Evolutionary conservation across 2,888 invertebrate species (phyloP), one percentile per base, ranked within the genome.

Genomic region (Artemia sp.): DNA sequence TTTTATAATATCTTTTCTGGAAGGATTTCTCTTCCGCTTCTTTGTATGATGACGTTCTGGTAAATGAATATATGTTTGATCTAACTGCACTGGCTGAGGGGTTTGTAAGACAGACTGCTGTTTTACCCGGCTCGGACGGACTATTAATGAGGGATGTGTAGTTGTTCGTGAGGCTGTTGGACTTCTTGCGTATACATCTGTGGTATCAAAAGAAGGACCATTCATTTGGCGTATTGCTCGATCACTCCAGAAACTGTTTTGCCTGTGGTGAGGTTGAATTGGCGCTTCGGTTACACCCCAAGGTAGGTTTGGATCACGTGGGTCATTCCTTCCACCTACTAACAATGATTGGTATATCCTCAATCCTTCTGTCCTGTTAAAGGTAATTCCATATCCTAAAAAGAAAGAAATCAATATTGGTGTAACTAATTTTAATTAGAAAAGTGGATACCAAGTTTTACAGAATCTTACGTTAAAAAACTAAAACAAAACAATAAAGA

Each of bases 271-370:
- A 10, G 71, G 71, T 24, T 69, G 69, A 51, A 70, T 66, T n/a
- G 69, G 69, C 9, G 71, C n/a, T 12, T 67, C 71, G 14, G 71
- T 71, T 12, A 51, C 53, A 12, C 12, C 52, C 66, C 51, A 51
- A n/a, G 71, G 66, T 51, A 70, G 72, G 24, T 74, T 72, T 12
- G 74, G 70, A 64, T 73, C 72, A 64, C 70, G 71, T 24, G 75
- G 75, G 52, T 75, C 74, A 58, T 74, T 74, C 38, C 74, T 74
- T 50, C 74, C 74, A 66, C 73, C 74, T 52, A 75, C 72, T 66
- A 74, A 72, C 8, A 76, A 71, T 0, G 74, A 75, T 71, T 75
- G 75, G 70, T 76, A 76, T n/a, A 76, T 71, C 14, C 75, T 72
- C n/a, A 76, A 72, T n/a, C 75, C 76, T 73, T 76, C 75, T 10